Conservation (phyloP, 2,113 vertebrate species). For the Girardinichthys multiradiatus region DNA sequence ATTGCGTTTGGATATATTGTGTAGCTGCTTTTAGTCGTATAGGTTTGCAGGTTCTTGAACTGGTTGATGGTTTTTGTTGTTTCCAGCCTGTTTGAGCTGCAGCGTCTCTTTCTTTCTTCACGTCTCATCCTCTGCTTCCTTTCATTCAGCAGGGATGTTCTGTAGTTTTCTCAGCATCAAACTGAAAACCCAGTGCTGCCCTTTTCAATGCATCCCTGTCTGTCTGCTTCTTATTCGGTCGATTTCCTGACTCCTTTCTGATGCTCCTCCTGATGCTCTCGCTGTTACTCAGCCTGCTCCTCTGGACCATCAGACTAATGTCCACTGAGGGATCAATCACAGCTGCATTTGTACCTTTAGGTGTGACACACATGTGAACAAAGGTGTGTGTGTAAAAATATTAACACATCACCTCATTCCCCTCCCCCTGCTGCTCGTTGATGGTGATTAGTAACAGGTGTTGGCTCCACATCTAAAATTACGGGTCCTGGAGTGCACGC, state of each 20-base stretch:
- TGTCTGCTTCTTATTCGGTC: conserved; percentile 29
- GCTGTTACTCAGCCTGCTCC: background rate
- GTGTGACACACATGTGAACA: too few species aligned
- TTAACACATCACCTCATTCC: conserved; percentile 72
- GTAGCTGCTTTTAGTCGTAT: too few species aligned
- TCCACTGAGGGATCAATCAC: conserved; percentile 61
- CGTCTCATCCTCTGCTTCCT: too few species aligned
- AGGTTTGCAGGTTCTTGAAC: too few species aligned
- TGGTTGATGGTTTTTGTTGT: too few species aligned
- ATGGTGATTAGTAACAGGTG: conserved; percentile 82
- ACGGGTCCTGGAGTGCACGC: conserved; percentile 8
- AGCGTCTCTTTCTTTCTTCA: too few species aligned
- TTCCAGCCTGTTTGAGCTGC: too few species aligned
- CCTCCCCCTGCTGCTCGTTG: conserved; percentile 38
- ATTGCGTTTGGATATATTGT: too few species aligned
- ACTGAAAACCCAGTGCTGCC: conserved; percentile 13
- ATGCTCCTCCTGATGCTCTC: conserved; percentile 14
- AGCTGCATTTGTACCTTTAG: too few species aligned
- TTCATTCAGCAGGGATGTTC: too few species aligned
- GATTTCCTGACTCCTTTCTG: background rate
- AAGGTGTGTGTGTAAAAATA: conserved; percentile 66
- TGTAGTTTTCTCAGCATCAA: conserved; percentile 7
- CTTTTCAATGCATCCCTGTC: conserved; percentile 31
- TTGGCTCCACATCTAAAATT: conserved; percentile 58
- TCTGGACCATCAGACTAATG: conserved; percentile 50